Base-by-base conservation (phyloP, 1,140 invertebrate genomes). In the Caenorhabditis inopinata region DNA sequence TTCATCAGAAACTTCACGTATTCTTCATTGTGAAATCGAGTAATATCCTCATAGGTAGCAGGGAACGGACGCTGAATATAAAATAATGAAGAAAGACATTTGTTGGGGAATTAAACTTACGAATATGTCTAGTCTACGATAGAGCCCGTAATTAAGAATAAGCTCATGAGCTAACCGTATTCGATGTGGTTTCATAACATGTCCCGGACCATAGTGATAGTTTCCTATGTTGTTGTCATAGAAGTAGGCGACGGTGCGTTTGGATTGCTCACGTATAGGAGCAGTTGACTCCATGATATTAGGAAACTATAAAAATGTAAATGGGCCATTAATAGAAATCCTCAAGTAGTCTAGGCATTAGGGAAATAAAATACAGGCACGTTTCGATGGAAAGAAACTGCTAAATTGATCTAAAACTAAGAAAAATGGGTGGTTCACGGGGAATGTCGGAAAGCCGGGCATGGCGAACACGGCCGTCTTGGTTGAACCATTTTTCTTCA, bases 31-130 rank as follows among this genome's bases (percentile, higher is more conserved):
- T 99, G 97, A 89, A 99, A 99, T 90, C 98, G 98, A 18, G 96
- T 98, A 96, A 99, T 99, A 91, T 99, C 97, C 90, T 99, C 96
- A 82, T 95, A 95, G 48, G 96, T 97, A n/a, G 97, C 97, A 92
- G 99, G 99, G 88, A 98, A 96, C 45, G 97, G 97, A 85, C 97
- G 92, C 95, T 98, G 88, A 78, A 85, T 68, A 1, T 9, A 23
- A 23, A 32, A 1, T 12, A 42, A 29, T n/a, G 23, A 42, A 58
- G 16, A 25, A 53, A 16, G n/a, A n/a, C n/a, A n/a, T n/a, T n/a
- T n/a, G n/a, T n/a, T n/a, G n/a, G n/a, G n/a, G n/a, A n/a, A n/a
- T n/a, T 77, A 53, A 47, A 92, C 94, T 94, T 92, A 97, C 95
- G 92, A 96, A 97, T 86, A 97, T 96, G 91, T 98, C 96, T 96